Evolutionary conservation across 2,888 invertebrate genomes (phyloP).

Genomic region (Drosophila suboccidentalis): DNA sequence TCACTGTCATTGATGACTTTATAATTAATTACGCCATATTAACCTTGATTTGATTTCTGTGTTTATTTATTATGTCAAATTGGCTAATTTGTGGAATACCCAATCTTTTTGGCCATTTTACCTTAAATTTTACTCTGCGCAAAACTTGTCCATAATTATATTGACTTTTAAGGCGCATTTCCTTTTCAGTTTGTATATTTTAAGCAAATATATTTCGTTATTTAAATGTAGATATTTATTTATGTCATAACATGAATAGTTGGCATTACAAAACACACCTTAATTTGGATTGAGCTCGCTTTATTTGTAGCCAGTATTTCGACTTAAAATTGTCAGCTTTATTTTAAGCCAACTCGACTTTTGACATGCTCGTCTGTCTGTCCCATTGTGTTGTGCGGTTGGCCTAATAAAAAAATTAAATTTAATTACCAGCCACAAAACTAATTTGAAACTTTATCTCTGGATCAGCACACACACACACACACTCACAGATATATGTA

Average conservation of each 20-base stretch:
- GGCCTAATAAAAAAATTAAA: slow-evolving; percentile 76
- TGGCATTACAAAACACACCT: slow-evolving; percentile 4
- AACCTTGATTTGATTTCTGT: neutral
- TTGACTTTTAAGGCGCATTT: slow-evolving; percentile 4
- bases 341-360: slow-evolving; percentile 34
- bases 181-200: neutral
- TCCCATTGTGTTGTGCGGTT: slow-evolving; percentile 52
- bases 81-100: neutral
- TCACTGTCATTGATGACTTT: neutral
- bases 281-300: neutral
- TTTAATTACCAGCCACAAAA: slow-evolving; percentile 78
- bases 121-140: neutral
- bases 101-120: neutral
- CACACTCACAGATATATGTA: slow-evolving; percentile 23
- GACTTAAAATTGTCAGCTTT: slow-evolving; percentile 26
- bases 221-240: neutral
- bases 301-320: neutral
- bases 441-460: slow-evolving; percentile 78
- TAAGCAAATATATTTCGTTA: neutral
- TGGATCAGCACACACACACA: slow-evolving; percentile 53
- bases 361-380: slow-evolving; percentile 11
- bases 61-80: no score
- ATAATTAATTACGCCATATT: neutral
- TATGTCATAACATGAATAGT: neutral
- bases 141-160: neutral